Evolutionary conservation across 2,888 invertebrate genomes (phyloP).

Genomic region (Orchesella flavescens): DNA sequence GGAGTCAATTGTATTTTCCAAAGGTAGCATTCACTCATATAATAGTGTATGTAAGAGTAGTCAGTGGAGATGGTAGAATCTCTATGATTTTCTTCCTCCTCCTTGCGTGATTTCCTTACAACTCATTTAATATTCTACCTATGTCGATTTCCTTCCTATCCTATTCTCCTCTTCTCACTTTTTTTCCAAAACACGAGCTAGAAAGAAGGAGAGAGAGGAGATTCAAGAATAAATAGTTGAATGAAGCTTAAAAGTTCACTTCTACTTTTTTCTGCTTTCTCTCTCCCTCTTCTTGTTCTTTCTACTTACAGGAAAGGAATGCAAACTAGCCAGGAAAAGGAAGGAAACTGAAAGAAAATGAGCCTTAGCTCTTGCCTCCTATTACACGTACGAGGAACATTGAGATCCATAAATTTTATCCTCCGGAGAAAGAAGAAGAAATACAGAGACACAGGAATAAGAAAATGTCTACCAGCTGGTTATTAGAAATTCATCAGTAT

Average conservation of each 20-base stretch:
- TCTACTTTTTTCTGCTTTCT: slow-evolving; percentile 10
- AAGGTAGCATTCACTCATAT: background rate
- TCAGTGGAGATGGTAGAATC: background rate
- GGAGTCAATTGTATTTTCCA: slow-evolving; percentile 34
- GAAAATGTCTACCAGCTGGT: slow-evolving; percentile 29
- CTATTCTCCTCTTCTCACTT: background rate
- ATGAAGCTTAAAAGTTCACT: slow-evolving; percentile 54
- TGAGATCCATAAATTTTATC: slow-evolving; percentile 62
- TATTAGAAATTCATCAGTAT: slow-evolving; percentile 61
- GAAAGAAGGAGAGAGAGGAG: slow-evolving; percentile 8
- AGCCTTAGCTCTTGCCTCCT: slow-evolving; percentile 45
- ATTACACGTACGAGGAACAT: slow-evolving; percentile 51
- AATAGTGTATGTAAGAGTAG: background rate
- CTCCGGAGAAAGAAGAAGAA: slow-evolving; percentile 35
- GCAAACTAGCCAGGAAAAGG: slow-evolving; percentile 51
- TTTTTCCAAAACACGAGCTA: too few species aligned
- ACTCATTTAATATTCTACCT: slow-evolving; percentile 62
- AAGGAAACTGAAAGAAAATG: slow-evolving; percentile 54
- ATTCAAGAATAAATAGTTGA: slow-evolving; percentile 55
- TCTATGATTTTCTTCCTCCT: slow-evolving; percentile 42
- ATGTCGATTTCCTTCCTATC: slow-evolving; percentile 43
- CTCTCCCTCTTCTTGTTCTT: slow-evolving; percentile 33
- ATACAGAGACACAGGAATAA: slow-evolving; percentile 33
- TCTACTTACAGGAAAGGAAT: slow-evolving; percentile 39
- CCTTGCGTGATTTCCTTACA: slow-evolving; percentile 58